Base-by-base conservation (phyloP, 92 coral and sea anemone genomes). In the Siderastrea radians region DNA sequence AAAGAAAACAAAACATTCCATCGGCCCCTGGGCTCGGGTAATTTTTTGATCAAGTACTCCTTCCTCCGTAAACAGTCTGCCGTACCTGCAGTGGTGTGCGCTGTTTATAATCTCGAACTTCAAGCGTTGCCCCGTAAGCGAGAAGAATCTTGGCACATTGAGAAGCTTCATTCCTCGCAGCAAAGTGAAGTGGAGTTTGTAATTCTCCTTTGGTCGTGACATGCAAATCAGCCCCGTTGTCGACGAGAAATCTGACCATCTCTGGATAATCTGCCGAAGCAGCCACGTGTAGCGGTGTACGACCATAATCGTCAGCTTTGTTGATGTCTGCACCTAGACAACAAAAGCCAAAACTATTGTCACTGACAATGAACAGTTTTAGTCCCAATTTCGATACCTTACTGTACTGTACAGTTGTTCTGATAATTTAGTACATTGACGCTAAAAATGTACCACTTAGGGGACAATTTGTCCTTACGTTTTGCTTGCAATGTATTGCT, bases 271-370 rank as follows among this genome's bases (percentile, higher is more conserved):
- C 92, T 26, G 89, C 92, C 14, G 96, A 93, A n/a, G 96, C 94
- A 17, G 96, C 94, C 72, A 93, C 94, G 88, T 93, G 96, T 59
- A 93, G 68, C 9, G 96, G 91, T 19, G 92, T 84, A 3, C 96
- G 94, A 64, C 96, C 96, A 80, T 64, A 91, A 55, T 70, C 79
- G 70, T 93, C 96, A 5, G 77, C 79, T 7, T 74, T 88, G 65
- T 90, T 81, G 16, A 84, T 57, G 43, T 91, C 76, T n/a, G 96
- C 96, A 48, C 94, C 96, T 88, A 64, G 52, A 77, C 15, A 15
- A 67, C 81, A 80, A 8, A 50, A 26, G 45, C 38, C 15, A 15
- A 26, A 48, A 15, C 6, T 14, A 2, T 8, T 10, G 4, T 26
- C 44, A 17, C 6, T 26, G 48, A 45, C 55, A 47, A n/a, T 62